phyloP scores from a whole-genome alignment of 2,113 vertebrate genomes.

The Cynoglossus semilaevis region DNA sequence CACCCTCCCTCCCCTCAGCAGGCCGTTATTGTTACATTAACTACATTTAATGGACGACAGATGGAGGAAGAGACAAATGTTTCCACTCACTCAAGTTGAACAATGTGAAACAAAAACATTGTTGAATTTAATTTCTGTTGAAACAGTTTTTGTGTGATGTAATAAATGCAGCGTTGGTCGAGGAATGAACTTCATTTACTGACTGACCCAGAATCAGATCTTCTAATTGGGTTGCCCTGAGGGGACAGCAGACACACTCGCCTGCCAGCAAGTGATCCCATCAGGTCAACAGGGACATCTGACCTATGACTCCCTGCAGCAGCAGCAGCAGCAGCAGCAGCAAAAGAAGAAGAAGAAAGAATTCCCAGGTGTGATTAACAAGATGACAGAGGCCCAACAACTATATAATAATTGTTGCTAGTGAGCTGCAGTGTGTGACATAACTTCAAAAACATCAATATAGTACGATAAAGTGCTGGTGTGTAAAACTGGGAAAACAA shows the following conservation, averaged over 20 bases:
- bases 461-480: no score
- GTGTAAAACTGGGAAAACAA: no score
- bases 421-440: no score
- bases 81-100: no score
- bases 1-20: constrained; percentile 2
- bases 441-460: no score
- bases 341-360: neutral
- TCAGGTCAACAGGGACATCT: constrained; percentile 20
- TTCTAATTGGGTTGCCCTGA: neutral
- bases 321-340: no score
- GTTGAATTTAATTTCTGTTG: no score
- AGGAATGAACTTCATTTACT: no score
- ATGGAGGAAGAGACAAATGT: neutral
- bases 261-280: constrained; percentile 19
- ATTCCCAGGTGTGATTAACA: neutral
- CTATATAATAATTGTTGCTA: no score
- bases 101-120: no score
- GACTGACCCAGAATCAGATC: constrained; percentile 39
- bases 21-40: constrained; percentile 8
- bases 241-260: constrained; percentile 31
- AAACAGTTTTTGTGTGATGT: no score
- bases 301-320: constrained; percentile 9
- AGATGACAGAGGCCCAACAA: neutral
- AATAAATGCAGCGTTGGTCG: no score
- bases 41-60: constrained; percentile 19